Evolutionary conservation across 1,140 invertebrate genomes (phyloP), one percentile per base, ranked within the genome.

Genomic region (Sogatella furcifera): DNA sequence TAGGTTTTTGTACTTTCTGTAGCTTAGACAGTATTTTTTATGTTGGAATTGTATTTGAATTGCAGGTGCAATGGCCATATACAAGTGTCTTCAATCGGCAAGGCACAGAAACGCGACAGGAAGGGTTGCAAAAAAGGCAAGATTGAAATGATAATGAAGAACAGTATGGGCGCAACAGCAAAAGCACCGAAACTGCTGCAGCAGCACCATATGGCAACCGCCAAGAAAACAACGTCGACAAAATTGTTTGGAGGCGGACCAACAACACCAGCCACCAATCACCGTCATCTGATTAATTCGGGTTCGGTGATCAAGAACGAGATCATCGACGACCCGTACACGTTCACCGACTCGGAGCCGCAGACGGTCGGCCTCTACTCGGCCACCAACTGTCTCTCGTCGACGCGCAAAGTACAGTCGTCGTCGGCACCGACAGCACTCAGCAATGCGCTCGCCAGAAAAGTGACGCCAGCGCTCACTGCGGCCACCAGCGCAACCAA

Each of bases 61-160:
- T 70, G 28, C 65, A 79, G 78, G 62, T 79, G 76, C 66, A 79
- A 80, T 68, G 79, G 78, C 63, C 78, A 80, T 64, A 77, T 78
- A 74, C 78, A 80, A 67, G 76, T 79, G 53, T 68, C 67, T 53
- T 69, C 65, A 17, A 28, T 74, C 65, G 78, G 77, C 13, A 78
- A 78, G 66, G 66, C 76, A 21, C 73, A 77, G 46, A 78, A 78
- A 9, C 78, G 77, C 58, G 78, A 79, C 62, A 70, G 76, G 46
- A 79, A 78, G 64, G 69, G 68, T 44, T 69, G 68, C 63, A 78
- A 76, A 63, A 77, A 77, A 66, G 73, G 74, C 42, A 75, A 72
- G 61, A 67, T 69, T 62, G 68, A 69, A 62, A 65, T 66, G 22
- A 66, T 68, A 57, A 65, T 67, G 69, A 73, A 65, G 63, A 70